Evolutionary conservation across 2,113 vertebrate species (phyloP), one percentile per base, ranked within the genome.

Genomic region (Menura novaehollandiae): DNA sequence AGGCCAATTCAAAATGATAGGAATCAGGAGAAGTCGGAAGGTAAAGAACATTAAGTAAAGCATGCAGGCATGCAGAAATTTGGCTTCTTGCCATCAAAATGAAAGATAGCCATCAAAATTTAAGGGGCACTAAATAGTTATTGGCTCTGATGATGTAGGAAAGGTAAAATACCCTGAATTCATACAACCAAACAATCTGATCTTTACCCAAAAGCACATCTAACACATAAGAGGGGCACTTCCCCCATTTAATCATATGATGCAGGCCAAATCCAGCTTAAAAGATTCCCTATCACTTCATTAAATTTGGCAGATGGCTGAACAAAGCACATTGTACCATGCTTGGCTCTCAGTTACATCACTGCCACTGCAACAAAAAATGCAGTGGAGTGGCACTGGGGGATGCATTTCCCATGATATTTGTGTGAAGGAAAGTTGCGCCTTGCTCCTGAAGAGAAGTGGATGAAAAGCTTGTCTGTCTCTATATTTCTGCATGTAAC

Each of bases 231-330:
- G 19, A 78, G 39, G 56, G 74, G 37, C 59, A 37, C 64, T 91
- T 85, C 47, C 22, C n/a, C 44, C 22, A 32, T 73, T 88, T 92
- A 93, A 93, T 91, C 69, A 80, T 35, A 74, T 0, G 7, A 91
- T 49, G n/a, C 43, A 92, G 56, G 44, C 80, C 79, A 96, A 96
- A 95, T 82, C 87, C 82, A 78, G 43, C 67, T 95, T 93, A 92
- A 94, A 95, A 85, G 22, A 92, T 95, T 81, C 47, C 33, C 77
- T 92, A 58, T 78, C 85, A 87, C 51, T 96, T 94, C 62, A 96
- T 91, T 95, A 95, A 53, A 95, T 93, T 89, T 93, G 75, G 71
- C 89, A 95, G 63, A 88, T 88, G 83, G 78, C 71, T 82, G 66
- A 85, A 78, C 59, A 96, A 96, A 94, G 55, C 22, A 59, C 63